Evolutionary conservation across 2,888 invertebrate species (phyloP), one percentile per base, ranked within the genome.

Genomic region (Drosophila differens): DNA sequence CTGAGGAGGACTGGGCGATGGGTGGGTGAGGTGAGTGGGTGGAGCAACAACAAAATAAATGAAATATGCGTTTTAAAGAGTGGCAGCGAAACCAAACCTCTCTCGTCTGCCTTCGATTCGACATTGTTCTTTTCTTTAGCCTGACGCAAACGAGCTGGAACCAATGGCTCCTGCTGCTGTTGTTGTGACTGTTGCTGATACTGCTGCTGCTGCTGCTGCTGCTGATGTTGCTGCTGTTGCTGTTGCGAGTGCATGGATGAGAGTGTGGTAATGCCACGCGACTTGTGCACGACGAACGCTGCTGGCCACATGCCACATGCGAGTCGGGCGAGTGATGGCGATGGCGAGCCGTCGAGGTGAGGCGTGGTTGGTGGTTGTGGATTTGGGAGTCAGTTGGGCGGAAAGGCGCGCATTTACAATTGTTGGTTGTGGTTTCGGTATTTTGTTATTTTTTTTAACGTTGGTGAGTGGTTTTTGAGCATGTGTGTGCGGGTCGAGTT

Each of bases 211-310:
- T 79, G 77, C 7, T 78, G 70, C 2, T 69, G 74, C 3, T 76
- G 82, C 0, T 79, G 82, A 0, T 80, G 83, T 4, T 79, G 82
- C 10, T 89, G 84, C 19, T 83, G 85, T 22, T 83, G 85, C 64
- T 91, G 92, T 74, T 91, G 92, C 80, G 91, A 89, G 89, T 93
- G 93, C 82, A 94, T 94, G 47, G 97, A 96, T 93, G 96, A 95
- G 77, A 97, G 93, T 32, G 98, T 98, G 60, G 97, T 96, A 90
- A 97, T 95, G 78, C 96, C 96, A 89, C 95, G 95, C 57, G 96
- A 96, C 81, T 96, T 95, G 93, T 98, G 97, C 74, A 97, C 97
- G 53, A 97, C 96, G 93, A 97, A 98, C 76, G 92, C 93, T 93
- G 83, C 68, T 28, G 39, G 28, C 25, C 16, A 47, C 47, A 47